phyloP scores from a whole-genome alignment of 2,113 vertebrate genomes.

The Brachirus orientalis region DNA sequence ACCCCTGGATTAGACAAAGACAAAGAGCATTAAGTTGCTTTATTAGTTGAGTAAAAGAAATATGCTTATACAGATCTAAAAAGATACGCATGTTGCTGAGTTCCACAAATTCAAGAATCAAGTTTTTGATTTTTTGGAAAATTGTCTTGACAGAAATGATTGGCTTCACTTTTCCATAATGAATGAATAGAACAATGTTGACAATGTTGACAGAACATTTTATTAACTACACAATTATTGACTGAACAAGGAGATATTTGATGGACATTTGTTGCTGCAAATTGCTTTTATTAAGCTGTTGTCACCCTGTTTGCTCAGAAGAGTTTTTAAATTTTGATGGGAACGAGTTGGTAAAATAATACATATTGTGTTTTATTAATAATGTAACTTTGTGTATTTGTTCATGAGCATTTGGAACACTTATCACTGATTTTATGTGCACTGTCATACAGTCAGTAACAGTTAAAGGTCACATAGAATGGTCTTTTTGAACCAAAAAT shows the following conservation, averaged over 20 bases:
- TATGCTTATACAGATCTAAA: background rate
- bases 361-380: background rate
- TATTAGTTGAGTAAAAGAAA: background rate
- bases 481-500: too few relatives aligned
- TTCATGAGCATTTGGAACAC: constrained; percentile 4
- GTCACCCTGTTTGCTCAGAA: background rate
- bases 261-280: background rate
- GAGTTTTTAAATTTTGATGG: too few relatives aligned
- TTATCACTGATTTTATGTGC: constrained; percentile 9
- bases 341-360: background rate
- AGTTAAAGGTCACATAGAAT: too few relatives aligned
- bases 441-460: too few relatives aligned
- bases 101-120: constrained; percentile 2
- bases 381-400: too few relatives aligned
- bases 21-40: background rate
- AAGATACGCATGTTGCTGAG: background rate
- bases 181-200: background rate
- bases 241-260: background rate
- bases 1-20: too few relatives aligned
- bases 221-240: background rate
- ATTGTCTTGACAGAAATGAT: background rate
- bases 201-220: background rate
- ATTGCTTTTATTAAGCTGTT: background rate
- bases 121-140: background rate
- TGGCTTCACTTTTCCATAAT: too few relatives aligned